Evolutionary conservation across 2,797 vertebrate genomes (phyloP).

Genomic region (Helarctos malayanus): DNA sequence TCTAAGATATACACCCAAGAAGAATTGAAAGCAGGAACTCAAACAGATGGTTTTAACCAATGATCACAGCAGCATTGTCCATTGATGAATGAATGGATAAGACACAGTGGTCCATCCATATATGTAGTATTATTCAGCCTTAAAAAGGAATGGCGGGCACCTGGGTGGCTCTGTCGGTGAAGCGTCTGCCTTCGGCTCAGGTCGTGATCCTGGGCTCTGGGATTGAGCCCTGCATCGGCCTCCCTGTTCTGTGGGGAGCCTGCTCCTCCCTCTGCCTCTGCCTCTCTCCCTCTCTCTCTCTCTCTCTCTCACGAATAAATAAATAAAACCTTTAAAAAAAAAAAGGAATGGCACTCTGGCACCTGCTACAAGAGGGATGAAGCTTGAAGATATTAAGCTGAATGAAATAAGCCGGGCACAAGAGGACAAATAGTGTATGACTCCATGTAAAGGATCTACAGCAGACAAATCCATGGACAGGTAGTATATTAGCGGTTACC

Average conservation of each 20-base stretch:
- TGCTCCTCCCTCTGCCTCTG: not conserved
- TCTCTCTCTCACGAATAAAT: not conserved
- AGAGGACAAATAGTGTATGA: not conserved
- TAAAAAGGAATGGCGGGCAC: not conserved
- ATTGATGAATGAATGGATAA: not conserved
- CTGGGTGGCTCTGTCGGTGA: not conserved
- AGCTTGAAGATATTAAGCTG: not conserved
- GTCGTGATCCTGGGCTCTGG: not conserved
- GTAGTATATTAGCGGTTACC: not conserved
- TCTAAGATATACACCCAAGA: not conserved
- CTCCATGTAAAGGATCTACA: not conserved
- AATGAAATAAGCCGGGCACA: not conserved
- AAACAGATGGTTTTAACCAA: not conserved
- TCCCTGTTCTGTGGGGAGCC: too few species aligned
- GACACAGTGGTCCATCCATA: not conserved
- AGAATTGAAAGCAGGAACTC: not conserved
- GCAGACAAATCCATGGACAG: not conserved
- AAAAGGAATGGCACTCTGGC: not conserved
- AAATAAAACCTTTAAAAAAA: not conserved
- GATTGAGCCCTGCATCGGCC: not conserved
- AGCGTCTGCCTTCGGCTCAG: not conserved
- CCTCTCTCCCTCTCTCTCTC: not conserved
- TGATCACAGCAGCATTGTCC: not conserved
- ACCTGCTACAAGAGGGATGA: not conserved
- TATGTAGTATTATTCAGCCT: not conserved